Conservation (phyloP, 2,797 vertebrate species). For the Hephaestus fuliginosus region DNA sequence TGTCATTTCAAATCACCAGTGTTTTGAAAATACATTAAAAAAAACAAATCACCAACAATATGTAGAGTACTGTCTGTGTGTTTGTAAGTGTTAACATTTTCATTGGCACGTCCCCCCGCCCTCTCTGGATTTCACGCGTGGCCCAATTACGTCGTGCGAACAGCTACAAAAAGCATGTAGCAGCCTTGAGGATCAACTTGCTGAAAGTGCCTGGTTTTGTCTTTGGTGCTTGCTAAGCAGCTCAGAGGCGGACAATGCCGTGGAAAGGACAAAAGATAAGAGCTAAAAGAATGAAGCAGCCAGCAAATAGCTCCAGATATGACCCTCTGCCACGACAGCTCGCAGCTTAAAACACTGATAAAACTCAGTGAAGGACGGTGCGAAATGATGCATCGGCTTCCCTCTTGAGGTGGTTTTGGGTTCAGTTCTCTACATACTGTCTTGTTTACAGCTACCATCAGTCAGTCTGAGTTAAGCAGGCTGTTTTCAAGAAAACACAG, state of each 20-base stretch:
- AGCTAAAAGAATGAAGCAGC: constrained; percentile 52
- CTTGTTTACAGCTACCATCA: constrained; percentile 61
- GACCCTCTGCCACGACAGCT: background rate
- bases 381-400: background rate
- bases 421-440: constrained; percentile 87
- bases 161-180: constrained; percentile 15
- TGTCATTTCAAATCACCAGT: background rate
- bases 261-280: constrained; percentile 31
- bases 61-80: background rate
- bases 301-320: constrained; percentile 77
- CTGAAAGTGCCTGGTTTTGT: background rate
- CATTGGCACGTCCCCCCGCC: background rate
- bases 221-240: constrained; percentile 33
- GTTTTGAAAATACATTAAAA: background rate
- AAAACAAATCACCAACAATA: background rate
- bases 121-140: background rate
- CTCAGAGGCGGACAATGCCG: constrained; percentile 45
- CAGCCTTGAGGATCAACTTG: constrained; percentile 8
- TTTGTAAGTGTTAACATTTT: background rate
- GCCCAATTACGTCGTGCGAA: background rate
- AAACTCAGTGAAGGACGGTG: background rate
- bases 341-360: constrained; percentile 9
- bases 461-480: constrained; percentile 78
- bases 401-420: constrained; percentile 59
- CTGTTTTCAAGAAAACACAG: constrained; percentile 69